phyloP scores from a whole-genome alignment of 1,140 invertebrate genomes.

The Eciton burchellii region DNA sequence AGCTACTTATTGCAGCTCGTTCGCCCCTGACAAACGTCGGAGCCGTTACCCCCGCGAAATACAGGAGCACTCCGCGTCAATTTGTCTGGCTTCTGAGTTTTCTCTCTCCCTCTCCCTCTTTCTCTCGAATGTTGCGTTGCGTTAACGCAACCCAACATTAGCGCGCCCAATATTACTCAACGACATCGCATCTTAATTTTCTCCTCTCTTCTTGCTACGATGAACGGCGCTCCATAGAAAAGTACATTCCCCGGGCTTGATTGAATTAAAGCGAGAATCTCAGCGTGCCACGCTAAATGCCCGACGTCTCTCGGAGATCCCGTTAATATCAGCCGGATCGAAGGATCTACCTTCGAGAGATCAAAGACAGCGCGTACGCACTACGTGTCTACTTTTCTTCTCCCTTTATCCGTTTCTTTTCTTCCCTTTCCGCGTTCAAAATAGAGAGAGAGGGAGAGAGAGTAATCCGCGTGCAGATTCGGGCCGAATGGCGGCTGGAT shows the following conservation, averaged over 20 bases:
- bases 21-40: conserved; percentile 7
- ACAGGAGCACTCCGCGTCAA: neutral
- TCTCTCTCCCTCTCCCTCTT: neutral
- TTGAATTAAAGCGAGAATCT: neutral
- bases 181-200: neutral
- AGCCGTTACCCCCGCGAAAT: neutral
- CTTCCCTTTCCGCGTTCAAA: neutral
- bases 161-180: neutral
- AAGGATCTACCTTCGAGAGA: conserved; percentile 1
- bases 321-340: neutral
- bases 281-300: neutral
- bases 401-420: neutral
- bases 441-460: conserved; percentile 11
- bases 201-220: neutral
- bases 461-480: conserved; percentile 41
- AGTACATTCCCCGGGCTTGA: neutral
- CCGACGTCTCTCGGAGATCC: neutral
- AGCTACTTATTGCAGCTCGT: conserved; percentile 30
- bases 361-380: conserved; percentile 37
- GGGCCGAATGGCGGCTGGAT: conserved; percentile 8
- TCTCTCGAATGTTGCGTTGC: neutral
- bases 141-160: neutral
- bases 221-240: neutral
- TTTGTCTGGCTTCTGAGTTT: neutral
- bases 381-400: neutral